These are phyloP conservation scores for Drosophila dives DNA, from an alignment of 2,888 invertebrate genomes.

Conservation along the genomic window DNA sequence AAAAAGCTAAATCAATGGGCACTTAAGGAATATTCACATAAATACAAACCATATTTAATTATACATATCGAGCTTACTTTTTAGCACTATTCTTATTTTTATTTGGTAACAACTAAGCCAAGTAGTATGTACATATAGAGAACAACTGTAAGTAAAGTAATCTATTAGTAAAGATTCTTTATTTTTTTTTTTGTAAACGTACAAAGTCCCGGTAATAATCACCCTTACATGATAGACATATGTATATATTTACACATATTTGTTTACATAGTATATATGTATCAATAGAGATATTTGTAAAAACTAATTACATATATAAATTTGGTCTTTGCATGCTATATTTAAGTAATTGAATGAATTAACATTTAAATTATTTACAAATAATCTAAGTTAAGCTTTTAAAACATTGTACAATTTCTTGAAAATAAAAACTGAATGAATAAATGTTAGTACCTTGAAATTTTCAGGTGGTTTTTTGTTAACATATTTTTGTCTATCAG, in stretches of 20 bases:
- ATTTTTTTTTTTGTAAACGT: constrained; percentile 52
- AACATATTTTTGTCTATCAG: neutral
- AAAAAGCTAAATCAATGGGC: constrained; percentile 84
- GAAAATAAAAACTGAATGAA: constrained; percentile 18
- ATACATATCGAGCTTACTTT: constrained; percentile 11
- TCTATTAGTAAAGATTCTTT: constrained; percentile 11
- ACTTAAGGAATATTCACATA: constrained; percentile 52
- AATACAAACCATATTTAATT: constrained; percentile 1
- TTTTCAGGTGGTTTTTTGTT: neutral
- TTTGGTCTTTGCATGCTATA: constrained; percentile 17
- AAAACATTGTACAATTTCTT: constrained; percentile 51
- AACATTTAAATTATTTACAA: constrained; percentile 62
- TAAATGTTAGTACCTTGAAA: constrained; percentile 16
- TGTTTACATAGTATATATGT: constrained; percentile 33
- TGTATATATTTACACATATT: constrained; percentile 32
- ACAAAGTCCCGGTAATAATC: constrained; percentile 40
- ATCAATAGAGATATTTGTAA: neutral
- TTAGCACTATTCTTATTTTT: constrained; percentile 17
- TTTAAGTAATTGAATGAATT: constrained; percentile 40
- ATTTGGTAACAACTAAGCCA: constrained; percentile 22
- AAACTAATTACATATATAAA: neutral
- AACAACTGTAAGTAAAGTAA: constrained; percentile 25
- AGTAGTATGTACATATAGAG: constrained; percentile 39
- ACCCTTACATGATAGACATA: constrained; percentile 14
- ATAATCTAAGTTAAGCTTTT: constrained; percentile 38